Conservation (phyloP, 2,113 vertebrate species). For the Tupaia tana region DNA sequence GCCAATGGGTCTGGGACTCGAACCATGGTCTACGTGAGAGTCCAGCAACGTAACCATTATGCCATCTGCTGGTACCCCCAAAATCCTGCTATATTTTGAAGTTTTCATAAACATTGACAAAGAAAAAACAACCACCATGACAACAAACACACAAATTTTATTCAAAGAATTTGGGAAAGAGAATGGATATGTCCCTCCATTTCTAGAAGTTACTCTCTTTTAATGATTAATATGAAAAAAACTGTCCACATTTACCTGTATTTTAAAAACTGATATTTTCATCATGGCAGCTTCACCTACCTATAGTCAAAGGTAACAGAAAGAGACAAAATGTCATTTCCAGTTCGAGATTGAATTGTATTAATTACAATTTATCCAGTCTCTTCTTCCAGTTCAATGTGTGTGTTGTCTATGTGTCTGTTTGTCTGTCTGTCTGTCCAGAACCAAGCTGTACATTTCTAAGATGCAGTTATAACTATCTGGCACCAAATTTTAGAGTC, state of each 20-base stretch:
- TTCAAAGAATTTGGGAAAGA: not conserved
- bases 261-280: constrained; percentile 9
- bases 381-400: not conserved
- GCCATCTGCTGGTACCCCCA: no score
- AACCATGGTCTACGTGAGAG: no score
- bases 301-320: constrained; percentile 3
- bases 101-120: not conserved
- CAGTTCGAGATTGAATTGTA: constrained; percentile 13
- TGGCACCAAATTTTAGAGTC: constrained; percentile 41
- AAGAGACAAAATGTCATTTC: constrained; percentile 22
- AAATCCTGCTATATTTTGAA: constrained; percentile 48
- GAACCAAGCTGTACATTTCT: not conserved
- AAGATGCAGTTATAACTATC: constrained; percentile 29
- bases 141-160: not conserved
- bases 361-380: not conserved
- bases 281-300: not conserved
- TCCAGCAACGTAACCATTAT: no score
- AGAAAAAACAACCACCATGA: not conserved
- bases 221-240: not conserved
- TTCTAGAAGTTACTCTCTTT: not conserved
- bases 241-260: not conserved
- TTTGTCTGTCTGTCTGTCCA: not conserved
- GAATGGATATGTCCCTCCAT: not conserved
- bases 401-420: not conserved
- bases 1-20: no score